phyloP scores from a whole-genome alignment of 2,888 invertebrate genomes.

The Lasioglossum malachurum region DNA sequence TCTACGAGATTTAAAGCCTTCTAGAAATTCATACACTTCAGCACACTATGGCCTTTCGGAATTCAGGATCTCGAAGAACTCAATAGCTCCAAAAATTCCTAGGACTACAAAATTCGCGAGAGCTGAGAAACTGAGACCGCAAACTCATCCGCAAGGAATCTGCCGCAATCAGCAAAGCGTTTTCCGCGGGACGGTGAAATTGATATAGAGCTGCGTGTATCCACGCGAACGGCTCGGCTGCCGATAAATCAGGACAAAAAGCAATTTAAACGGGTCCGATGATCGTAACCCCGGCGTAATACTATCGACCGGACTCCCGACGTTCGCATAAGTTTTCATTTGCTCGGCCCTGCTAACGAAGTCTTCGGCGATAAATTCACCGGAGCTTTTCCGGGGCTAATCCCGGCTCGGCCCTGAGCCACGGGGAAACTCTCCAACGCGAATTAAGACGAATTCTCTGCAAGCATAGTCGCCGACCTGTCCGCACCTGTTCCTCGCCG shows the following conservation, averaged over 20 bases:
- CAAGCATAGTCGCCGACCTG: constrained; percentile 23
- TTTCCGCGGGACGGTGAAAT: not conserved
- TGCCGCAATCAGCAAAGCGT: not conserved
- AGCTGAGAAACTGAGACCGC: too few relatives aligned
- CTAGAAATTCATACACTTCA: too few relatives aligned
- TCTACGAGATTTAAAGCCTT: too few relatives aligned
- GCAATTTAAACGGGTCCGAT: constrained; percentile 64
- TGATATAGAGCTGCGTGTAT: not conserved
- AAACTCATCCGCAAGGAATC: not conserved
- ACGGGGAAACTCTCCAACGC: constrained; percentile 62
- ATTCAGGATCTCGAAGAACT: not conserved
- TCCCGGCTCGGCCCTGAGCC: constrained; percentile 70
- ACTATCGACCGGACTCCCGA: constrained; percentile 38
- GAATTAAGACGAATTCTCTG: constrained; percentile 74
- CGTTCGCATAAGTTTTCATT: constrained; percentile 75
- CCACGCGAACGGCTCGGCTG: not conserved
- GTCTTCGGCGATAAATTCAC: constrained; percentile 74
- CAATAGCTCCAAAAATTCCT: not conserved
- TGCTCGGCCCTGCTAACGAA: constrained; percentile 70
- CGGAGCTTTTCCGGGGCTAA: constrained; percentile 74
- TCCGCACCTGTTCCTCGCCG: constrained; percentile 36
- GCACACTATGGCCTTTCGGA: not conserved
- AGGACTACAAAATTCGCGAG: too few relatives aligned
- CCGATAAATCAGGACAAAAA: constrained; percentile 58
- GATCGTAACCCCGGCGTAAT: constrained; percentile 58